Base-by-base conservation (phyloP, 2,888 invertebrate species). In the Limnephilus rhombicus region DNA sequence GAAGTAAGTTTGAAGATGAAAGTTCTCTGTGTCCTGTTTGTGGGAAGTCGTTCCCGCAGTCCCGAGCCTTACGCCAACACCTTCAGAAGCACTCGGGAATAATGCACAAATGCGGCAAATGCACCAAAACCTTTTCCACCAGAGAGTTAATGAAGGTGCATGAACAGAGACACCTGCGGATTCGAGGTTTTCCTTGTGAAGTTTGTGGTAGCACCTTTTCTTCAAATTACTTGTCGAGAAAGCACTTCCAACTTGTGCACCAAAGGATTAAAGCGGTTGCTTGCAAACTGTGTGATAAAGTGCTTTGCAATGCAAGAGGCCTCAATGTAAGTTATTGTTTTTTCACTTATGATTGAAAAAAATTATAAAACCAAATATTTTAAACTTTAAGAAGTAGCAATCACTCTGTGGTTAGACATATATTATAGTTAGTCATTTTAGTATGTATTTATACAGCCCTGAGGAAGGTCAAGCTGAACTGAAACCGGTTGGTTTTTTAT, bases 11-110 rank as follows among this genome's bases (percentile, higher is more conserved):
- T 85, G 85, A 89, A n/a, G 91, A 91, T 31, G 91, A 91, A 68
- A 91, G 91, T 89, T 89, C 88, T 41, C 85, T 91, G 9, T 91
- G 91, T 80, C 89, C 89, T 83, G 81, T 89, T 83, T 91, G 91
- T 83, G 91, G 91, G 24, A 91, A 89, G 68, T 53, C 68, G 18
- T 91, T 89, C 80, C 91, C 91, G 1, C 82, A 53, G 34, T 37
- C 91, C 13, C 81, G 80, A 45, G 83, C 88, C 15, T 82, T 91
- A 41, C 91, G 91, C 12, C 83, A 83, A 68, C 91, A 91, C 68
- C 82, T 91, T 37, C 80, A 89, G 24, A 91, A 89, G 89, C 91
- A 91, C 41, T 91, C 91, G 13, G 91, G 91, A 49, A 86, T 88
- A 85, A 82, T 31, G 15, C 91, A 91, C 85, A 91, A 89, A 68